Evolutionary conservation across 1,140 invertebrate species (phyloP).

Genomic region (Calosoma granatense): DNA sequence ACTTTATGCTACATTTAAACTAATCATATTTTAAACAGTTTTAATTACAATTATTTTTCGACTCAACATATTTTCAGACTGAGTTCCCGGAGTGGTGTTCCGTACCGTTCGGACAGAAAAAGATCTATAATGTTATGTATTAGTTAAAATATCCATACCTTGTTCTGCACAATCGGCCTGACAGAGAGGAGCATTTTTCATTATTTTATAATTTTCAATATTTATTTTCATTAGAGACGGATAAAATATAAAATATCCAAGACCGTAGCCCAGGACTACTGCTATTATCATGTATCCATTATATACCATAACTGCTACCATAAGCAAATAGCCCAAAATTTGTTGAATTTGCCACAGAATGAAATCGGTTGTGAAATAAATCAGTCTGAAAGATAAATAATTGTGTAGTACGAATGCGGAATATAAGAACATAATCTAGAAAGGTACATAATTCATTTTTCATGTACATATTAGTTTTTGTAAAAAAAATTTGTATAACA

Average conservation of each 20-base stretch:
- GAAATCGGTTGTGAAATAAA: constrained; percentile 26
- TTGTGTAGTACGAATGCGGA: too few species aligned
- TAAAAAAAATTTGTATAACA: too few species aligned
- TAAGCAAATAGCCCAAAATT: constrained; percentile 68
- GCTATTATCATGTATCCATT: constrained; percentile 72
- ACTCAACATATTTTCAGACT: not conserved
- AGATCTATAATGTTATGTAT: not conserved
- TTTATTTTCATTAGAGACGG: constrained; percentile 34
- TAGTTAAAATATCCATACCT: constrained; percentile 18
- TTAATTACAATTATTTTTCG: not conserved
- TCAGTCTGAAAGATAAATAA: constrained; percentile 21
- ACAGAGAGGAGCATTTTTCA: constrained; percentile 30
- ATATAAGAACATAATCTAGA: too few species aligned
- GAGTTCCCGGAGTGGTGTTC: not conserved
- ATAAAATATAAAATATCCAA: constrained; percentile 55
- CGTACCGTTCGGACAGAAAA: not conserved
- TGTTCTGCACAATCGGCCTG: constrained; percentile 26
- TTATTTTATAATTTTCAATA: constrained; percentile 33
- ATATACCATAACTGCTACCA: constrained; percentile 84
- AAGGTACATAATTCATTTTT: too few species aligned
- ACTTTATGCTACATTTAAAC: not conserved
- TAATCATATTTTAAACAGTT: not conserved
- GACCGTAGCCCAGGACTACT: constrained; percentile 61
- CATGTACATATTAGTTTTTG: too few species aligned
- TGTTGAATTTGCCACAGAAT: constrained; percentile 28